Percentiles rank a stretch among this genome's conserved stretches.
phyloP scores from a whole-genome alignment of 1,140 invertebrate genomes.

The Dufourea novaeangliae region DNA sequence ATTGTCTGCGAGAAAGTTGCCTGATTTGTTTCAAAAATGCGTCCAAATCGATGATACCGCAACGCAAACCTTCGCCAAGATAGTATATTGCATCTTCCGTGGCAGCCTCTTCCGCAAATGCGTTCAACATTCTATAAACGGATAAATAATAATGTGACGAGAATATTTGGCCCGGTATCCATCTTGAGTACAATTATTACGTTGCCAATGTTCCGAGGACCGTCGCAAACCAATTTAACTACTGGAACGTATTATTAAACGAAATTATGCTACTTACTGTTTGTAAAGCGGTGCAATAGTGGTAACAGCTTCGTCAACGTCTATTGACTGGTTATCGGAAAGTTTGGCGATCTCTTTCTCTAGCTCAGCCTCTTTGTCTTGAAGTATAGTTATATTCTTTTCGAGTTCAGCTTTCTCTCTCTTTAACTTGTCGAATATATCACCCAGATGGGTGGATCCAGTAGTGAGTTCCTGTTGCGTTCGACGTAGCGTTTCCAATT shows the following conservation, averaged over 20 bases:
- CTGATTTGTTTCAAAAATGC: constrained; percentile 98
- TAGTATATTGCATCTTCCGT: constrained; percentile 99
- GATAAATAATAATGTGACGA: background rate
- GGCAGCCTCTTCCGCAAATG: constrained; percentile 98
- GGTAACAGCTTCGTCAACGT: constrained; percentile 98
- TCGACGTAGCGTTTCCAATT: constrained; percentile 93
- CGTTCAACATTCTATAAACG: constrained; percentile 90
- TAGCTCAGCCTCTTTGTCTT: constrained; percentile 93
- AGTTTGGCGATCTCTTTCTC: constrained; percentile 90
- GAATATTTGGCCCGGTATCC: too few species aligned
- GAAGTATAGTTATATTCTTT: constrained; percentile 91
- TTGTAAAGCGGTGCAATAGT: constrained; percentile 98
- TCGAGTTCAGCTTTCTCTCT: constrained; percentile 93
- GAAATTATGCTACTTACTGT: constrained; percentile 87
- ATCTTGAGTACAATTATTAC: too few species aligned
- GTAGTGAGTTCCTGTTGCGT: constrained; percentile 94
- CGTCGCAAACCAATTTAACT: too few species aligned
- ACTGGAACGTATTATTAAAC: background rate
- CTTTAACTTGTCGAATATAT: constrained; percentile 90
- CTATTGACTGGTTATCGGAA: constrained; percentile 90
- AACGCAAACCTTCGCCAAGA: constrained; percentile 96
- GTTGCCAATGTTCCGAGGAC: too few species aligned
- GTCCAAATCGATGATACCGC: constrained; percentile 96
- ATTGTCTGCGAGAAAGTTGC: constrained; percentile 96
- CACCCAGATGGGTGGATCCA: constrained; percentile 92